These are phyloP conservation scores for Tenebrosternarchus preto DNA, from an alignment of 2,113 vertebrate genomes.

Conservation along the genomic window DNA sequence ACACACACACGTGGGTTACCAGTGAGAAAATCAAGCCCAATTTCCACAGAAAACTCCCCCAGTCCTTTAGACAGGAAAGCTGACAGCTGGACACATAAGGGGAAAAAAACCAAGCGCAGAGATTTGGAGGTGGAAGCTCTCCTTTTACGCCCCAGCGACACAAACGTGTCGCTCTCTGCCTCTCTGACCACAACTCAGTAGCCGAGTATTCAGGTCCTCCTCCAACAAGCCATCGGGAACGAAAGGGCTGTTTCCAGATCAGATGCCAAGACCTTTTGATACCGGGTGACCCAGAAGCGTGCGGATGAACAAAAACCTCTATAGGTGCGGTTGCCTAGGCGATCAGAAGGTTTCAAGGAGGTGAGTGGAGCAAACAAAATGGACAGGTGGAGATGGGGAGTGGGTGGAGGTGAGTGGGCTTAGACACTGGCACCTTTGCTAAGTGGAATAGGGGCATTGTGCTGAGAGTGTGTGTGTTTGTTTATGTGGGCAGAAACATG, in stretches of 20 bases:
- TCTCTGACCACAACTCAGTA: not conserved
- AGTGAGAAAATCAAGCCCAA: not conserved
- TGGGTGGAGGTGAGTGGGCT: conserved; percentile 13
- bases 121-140: not conserved
- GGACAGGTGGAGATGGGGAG: conserved; percentile 6
- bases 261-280: not conserved
- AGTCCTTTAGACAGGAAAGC: not conserved
- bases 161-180: not conserved
- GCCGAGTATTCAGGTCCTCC: not conserved
- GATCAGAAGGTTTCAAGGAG: conserved; percentile 46
- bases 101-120: conserved; percentile 7
- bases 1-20: not conserved
- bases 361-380: conserved; percentile 65
- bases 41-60: conserved; percentile 11
- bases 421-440: conserved; percentile 39
- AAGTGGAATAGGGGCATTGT: conserved; percentile 31
- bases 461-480: not conserved
- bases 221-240: too few species aligned
- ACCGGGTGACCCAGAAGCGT: not conserved
- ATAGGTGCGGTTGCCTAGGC: too few species aligned
- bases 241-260: not conserved
- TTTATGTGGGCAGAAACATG: too few species aligned
- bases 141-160: not conserved
- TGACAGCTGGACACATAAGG: not conserved
- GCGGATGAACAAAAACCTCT: too few species aligned